Conservation (phyloP, 2,113 vertebrate species). For the Cephalopholis sonnerati region DNA sequence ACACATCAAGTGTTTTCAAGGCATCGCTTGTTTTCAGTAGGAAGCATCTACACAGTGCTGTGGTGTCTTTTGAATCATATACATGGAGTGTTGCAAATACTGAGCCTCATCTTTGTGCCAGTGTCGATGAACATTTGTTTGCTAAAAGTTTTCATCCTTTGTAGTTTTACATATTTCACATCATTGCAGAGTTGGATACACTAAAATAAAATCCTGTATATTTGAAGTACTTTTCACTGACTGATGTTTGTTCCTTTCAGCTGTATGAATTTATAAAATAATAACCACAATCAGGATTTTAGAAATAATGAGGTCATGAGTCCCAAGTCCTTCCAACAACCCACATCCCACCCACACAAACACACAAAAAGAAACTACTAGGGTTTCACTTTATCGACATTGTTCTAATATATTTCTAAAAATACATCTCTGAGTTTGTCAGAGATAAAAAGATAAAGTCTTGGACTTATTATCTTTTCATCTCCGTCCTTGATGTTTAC, state of each 20-base stretch:
- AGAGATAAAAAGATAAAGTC: neutral
- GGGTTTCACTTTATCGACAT: neutral
- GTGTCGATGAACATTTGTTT: conserved; percentile 3
- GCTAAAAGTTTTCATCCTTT: conserved; percentile 22
- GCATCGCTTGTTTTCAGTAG: conserved; percentile 9
- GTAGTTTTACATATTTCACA: conserved; percentile 45
- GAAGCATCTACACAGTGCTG: neutral
- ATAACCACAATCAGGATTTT: neutral
- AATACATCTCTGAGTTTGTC: neutral
- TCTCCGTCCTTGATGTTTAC: neutral
- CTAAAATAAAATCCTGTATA: conserved; percentile 39
- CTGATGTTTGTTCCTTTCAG: neutral
- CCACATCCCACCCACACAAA: neutral
- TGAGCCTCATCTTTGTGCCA: conserved; percentile 24
- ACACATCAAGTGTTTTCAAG: conserved; percentile 4
- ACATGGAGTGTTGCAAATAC: conserved; percentile 6
- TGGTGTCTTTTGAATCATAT: conserved; percentile 19
- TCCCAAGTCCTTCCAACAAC: neutral
- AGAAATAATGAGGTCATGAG: neutral
- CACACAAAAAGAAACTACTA: neutral
- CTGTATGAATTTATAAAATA: neutral
- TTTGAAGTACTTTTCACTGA: conserved; percentile 25
- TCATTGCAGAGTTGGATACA: conserved; percentile 1
- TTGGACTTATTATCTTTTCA: neutral
- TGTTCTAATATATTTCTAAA: neutral